These are phyloP conservation scores for Gambusia yucatana DNA, from an alignment of 2,797 vertebrate species.

Conservation along the genomic window DNA sequence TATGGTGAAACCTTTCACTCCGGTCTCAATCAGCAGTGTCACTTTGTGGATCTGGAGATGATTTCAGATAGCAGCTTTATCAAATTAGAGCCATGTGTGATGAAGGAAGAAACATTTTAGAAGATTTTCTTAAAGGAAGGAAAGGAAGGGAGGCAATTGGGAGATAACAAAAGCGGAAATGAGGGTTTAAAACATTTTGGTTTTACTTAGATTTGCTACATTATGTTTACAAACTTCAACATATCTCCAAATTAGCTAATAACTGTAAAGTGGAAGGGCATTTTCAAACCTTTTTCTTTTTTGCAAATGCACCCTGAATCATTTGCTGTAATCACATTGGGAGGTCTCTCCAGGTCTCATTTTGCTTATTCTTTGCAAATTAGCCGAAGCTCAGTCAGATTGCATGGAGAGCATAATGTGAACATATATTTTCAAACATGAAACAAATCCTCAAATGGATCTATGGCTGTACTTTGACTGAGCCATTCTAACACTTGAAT, in stretches of 20 bases:
- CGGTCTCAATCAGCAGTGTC: constrained; percentile 13
- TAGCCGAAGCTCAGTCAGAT: not conserved
- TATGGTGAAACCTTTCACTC: constrained; percentile 29
- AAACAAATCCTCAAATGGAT: not conserved
- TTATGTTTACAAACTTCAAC: not conserved
- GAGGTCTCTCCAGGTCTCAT: not conserved
- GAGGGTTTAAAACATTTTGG: constrained; percentile 28
- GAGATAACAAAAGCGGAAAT: not conserved
- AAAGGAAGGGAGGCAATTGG: not conserved
- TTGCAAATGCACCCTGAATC: not conserved
- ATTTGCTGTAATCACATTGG: not conserved
- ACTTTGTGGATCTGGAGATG: constrained; percentile 27
- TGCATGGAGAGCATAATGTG: not conserved
- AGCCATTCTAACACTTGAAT: not conserved
- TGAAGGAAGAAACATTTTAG: constrained; percentile 18
- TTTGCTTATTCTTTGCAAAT: not conserved
- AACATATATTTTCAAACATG: not conserved
- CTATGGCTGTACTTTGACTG: not conserved
- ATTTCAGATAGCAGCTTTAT: constrained; percentile 24
- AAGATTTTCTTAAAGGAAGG: not conserved
- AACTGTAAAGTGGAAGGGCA: not conserved
- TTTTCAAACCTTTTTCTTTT: not conserved
- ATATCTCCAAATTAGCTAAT: not conserved
- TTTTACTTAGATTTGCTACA: not conserved
- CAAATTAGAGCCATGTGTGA: constrained; percentile 22